Evolutionary conservation across 37 sponge, comb jelly and placozoan species (phyloP).

Genomic region (Cliona cf. orientalis): DNA sequence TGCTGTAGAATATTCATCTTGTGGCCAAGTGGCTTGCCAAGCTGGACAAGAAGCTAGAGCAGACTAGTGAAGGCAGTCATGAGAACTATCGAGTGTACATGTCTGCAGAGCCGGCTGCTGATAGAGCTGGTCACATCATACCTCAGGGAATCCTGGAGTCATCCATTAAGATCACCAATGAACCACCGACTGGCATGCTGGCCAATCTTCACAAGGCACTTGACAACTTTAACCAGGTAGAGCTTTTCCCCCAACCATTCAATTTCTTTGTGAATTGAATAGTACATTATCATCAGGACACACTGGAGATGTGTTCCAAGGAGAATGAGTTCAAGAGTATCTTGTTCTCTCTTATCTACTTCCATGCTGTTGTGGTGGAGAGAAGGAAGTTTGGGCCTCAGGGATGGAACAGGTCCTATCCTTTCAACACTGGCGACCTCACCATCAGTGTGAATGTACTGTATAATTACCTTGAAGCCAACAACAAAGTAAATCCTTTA

Average conservation of each 20-base stretch:
- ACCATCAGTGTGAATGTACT: slow-evolving; percentile 98
- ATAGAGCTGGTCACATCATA: slow-evolving; percentile 86
- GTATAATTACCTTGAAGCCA: slow-evolving; percentile 98
- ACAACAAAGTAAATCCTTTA: slow-evolving; percentile 88
- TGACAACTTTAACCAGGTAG: slow-evolving; percentile 94
- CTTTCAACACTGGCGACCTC: slow-evolving; percentile 98
- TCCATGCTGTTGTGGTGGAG: slow-evolving; percentile 98
- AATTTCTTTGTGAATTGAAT: too few species aligned
- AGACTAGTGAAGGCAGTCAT: slow-evolving; percentile 84
- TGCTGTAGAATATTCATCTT: slow-evolving; percentile 97
- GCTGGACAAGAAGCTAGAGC: slow-evolving; percentile 98
- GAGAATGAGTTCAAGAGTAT: slow-evolving; percentile 99
- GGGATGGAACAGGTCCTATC: slow-evolving; percentile 98
- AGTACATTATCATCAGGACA: slow-evolving; percentile 67
- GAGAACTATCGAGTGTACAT: slow-evolving; percentile 93
- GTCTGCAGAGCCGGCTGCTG: slow-evolving; percentile 97
- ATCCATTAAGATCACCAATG: slow-evolving; percentile 98
- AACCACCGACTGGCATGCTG: slow-evolving; percentile 98
- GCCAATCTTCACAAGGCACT: slow-evolving; percentile 95
- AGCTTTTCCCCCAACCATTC: too few species aligned
- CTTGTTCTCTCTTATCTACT: slow-evolving; percentile 94
- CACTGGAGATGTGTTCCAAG: slow-evolving; percentile 95
- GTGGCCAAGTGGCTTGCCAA: slow-evolving; percentile 94
- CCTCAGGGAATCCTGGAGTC: slow-evolving; percentile 98
- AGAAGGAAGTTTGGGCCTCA: slow-evolving; percentile 99